These are phyloP conservation scores for Macrophya annulata DNA, from an alignment of 2,888 invertebrate species.

Conservation along the genomic window DNA sequence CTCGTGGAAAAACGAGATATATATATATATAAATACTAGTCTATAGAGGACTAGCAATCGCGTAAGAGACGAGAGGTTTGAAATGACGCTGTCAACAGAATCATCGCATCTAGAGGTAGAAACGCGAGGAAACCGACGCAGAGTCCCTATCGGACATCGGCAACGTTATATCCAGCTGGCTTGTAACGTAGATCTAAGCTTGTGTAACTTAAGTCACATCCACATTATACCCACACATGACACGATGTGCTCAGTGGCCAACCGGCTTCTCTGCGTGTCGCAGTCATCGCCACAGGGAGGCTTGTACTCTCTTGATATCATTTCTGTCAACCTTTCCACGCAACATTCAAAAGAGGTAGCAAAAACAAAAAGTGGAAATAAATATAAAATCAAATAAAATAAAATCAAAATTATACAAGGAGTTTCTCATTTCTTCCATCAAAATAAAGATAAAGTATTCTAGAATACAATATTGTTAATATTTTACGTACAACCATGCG, in stretches of 20 bases:
- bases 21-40: constrained; percentile 31
- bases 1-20: constrained; percentile 31
- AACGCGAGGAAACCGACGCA: constrained; percentile 40
- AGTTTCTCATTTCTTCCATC: background rate
- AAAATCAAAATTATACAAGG: background rate
- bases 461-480: no score
- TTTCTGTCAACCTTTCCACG: constrained; percentile 38
- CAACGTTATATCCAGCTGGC: constrained; percentile 39
- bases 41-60: constrained; percentile 33
- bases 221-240: constrained; percentile 13
- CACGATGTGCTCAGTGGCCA: background rate
- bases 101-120: constrained; percentile 48
- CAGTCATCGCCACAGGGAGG: constrained; percentile 46
- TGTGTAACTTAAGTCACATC: constrained; percentile 32
- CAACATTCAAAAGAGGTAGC: constrained; percentile 13
- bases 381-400: no score
- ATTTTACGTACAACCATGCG: background rate
- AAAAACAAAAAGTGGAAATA: background rate
- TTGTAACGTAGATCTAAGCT: constrained; percentile 31
- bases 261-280: constrained; percentile 38
- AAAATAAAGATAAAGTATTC: background rate
- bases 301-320: constrained; percentile 41
- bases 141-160: constrained; percentile 59
- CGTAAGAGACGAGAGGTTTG: constrained; percentile 37
- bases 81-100: constrained; percentile 51